Conservation (phyloP, 2,113 vertebrate species). For the Genyomyrus donnyi region DNA sequence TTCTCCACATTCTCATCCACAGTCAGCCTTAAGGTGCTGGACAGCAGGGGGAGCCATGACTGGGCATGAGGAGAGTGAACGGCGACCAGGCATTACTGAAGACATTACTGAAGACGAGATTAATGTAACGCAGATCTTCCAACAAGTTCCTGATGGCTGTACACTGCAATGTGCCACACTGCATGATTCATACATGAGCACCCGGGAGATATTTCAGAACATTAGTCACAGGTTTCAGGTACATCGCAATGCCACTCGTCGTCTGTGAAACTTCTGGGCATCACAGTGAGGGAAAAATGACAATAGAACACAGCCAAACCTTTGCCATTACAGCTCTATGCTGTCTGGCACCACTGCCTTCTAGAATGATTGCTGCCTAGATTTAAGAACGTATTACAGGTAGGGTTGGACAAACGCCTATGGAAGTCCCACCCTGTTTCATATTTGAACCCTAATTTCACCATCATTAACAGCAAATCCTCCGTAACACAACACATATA, state of each 20-base stretch:
- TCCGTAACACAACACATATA: neutral
- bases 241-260: neutral
- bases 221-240: neutral
- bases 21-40: conserved; percentile 58
- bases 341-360: neutral
- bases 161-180: neutral
- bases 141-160: neutral
- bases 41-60: neutral
- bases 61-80: neutral
- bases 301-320: neutral
- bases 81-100: neutral
- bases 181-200: neutral
- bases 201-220: neutral
- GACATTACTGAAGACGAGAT: neutral
- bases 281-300: neutral
- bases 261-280: neutral
- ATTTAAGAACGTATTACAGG: neutral
- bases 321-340: neutral
- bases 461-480: neutral
- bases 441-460: neutral
- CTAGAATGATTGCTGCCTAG: neutral
- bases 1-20: conserved; percentile 71
- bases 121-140: conserved; percentile 37
- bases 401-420: neutral
- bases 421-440: neutral